A percentile compares a stretch with the other conserved stretches of the same genome.
Evolutionary conservation across 2,113 vertebrate species (phyloP).

Genomic region (Phalacrocorax pelagicus): DNA sequence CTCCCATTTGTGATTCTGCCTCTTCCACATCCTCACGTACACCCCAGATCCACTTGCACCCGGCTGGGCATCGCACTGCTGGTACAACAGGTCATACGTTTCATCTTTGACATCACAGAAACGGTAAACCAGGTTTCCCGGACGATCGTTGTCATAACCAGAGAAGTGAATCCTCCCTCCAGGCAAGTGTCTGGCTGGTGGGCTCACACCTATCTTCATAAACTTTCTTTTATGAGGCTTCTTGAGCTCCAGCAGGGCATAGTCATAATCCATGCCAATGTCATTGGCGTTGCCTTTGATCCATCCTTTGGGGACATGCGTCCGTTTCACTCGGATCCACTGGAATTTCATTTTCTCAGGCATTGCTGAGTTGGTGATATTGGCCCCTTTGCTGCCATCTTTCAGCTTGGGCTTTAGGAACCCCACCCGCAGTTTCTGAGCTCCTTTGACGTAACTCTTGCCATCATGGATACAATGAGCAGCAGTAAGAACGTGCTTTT

Average conservation of each 20-base stretch:
- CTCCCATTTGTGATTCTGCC: constrained; percentile 86
- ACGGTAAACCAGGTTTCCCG: constrained; percentile 90
- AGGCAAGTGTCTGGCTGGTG: constrained; percentile 83
- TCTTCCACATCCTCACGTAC: constrained; percentile 94
- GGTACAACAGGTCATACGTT: constrained; percentile 91
- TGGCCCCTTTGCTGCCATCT: constrained; percentile 70
- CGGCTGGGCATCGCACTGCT: constrained; percentile 94
- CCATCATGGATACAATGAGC: constrained; percentile 96
- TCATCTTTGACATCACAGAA: constrained; percentile 93
- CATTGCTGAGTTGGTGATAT: constrained; percentile 44
- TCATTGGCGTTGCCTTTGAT: constrained; percentile 95
- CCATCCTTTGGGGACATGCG: constrained; percentile 97
- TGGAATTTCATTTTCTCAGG: constrained; percentile 92
- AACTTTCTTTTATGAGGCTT: constrained; percentile 92
- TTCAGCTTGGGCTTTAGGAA: constrained; percentile 88
- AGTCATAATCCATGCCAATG: constrained; percentile 99
- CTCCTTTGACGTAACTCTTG: constrained; percentile 95
- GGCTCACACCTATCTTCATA: constrained; percentile 95
- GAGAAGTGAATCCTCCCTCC: constrained; percentile 94
- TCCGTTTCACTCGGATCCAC: constrained; percentile 96
- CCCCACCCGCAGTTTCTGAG: constrained; percentile 91
- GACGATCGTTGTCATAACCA: constrained; percentile 92
- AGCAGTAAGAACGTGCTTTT: constrained; percentile 92
- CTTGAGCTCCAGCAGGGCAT: constrained; percentile 93
- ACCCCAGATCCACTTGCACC: constrained; percentile 96